Evolutionary conservation across 2,888 invertebrate species (phyloP).

Genomic region (Drosophila pseudotakahashii): DNA sequence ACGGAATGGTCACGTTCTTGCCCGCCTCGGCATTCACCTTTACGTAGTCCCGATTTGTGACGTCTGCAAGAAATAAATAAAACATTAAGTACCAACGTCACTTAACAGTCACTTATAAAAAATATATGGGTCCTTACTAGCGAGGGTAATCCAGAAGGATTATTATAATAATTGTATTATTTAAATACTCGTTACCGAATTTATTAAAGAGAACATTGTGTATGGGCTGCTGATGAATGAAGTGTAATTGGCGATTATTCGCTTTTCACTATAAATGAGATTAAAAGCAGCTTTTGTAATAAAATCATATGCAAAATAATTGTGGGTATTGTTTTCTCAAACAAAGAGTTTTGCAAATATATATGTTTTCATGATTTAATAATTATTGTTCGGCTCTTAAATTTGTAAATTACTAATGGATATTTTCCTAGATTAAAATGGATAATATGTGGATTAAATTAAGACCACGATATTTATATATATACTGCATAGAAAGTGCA

Average conservation of each 20-base stretch:
- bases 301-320: not conserved
- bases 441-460: not conserved
- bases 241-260: not conserved
- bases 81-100: not conserved
- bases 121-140: not conserved
- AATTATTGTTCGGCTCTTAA: not conserved
- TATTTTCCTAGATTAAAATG: not conserved
- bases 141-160: not conserved
- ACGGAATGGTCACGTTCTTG: constrained; percentile 87
- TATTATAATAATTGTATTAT: not conserved
- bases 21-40: constrained; percentile 87
- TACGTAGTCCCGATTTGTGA: constrained; percentile 86
- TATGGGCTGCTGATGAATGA: not conserved
- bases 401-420: not conserved
- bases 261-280: not conserved
- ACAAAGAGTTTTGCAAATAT: not conserved
- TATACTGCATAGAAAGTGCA: not conserved
- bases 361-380: not conserved
- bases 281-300: not conserved
- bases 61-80: constrained; percentile 84
- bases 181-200: not conserved
- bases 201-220: not conserved
- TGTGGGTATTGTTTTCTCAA: not conserved
- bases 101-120: not conserved
- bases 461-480: too few species aligned